Evolutionary conservation across 2,113 vertebrate genomes (phyloP).

Genomic region (Catharus minimus): DNA sequence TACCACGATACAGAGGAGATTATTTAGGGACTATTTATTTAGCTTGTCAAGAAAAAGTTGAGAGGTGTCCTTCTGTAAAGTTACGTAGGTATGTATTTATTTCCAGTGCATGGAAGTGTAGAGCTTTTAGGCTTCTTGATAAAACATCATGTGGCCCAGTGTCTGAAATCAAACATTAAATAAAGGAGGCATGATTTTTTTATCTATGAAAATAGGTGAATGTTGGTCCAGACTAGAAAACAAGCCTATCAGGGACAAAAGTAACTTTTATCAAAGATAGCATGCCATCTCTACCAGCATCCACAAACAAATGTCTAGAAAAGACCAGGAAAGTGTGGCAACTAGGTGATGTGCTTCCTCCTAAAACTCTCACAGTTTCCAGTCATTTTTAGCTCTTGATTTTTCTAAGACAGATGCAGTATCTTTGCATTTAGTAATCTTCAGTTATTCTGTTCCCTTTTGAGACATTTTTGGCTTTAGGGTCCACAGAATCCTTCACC

Average conservation of each 20-base stretch:
- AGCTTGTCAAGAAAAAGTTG: background rate
- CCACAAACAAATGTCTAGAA: background rate
- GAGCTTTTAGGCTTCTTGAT: background rate
- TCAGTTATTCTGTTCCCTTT: background rate
- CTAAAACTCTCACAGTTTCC: background rate
- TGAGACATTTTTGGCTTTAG: background rate
- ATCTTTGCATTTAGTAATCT: background rate
- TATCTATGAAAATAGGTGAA: background rate
- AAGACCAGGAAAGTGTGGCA: background rate
- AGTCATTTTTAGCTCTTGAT: background rate
- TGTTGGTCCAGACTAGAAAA: background rate
- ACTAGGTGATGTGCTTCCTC: background rate
- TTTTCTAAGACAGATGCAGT: background rate
- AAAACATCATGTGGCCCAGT: rapidly evolving
- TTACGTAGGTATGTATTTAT: background rate
- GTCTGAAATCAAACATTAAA: background rate
- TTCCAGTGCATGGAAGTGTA: background rate
- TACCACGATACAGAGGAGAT: background rate
- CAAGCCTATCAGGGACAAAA: background rate
- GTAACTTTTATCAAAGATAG: background rate
- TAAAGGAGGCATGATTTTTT: background rate
- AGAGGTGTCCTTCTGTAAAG: background rate
- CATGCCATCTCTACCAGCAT: background rate
- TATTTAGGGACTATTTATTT: background rate
- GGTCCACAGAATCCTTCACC: background rate